These are phyloP conservation scores for Macropodus opercularis DNA, from an alignment of 2,797 vertebrate species.

Conservation along the genomic window DNA sequence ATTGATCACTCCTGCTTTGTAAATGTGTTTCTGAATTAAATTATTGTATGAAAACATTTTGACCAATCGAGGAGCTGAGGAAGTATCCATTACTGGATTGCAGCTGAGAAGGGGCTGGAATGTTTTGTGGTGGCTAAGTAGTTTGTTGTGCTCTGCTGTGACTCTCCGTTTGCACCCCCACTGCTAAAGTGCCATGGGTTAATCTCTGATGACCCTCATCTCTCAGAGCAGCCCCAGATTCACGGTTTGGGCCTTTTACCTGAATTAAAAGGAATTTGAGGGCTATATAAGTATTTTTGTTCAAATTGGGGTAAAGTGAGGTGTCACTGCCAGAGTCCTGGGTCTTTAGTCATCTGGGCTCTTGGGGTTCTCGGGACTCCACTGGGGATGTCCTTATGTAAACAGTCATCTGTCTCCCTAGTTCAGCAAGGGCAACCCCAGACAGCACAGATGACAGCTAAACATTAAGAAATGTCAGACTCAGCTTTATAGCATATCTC, in stretches of 20 bases:
- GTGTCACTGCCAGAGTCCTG: conserved; percentile 59
- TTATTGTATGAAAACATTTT: conserved; percentile 92
- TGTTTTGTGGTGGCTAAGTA: conserved; percentile 86
- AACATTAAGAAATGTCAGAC: conserved; percentile 65
- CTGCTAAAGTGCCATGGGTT: conserved; percentile 81
- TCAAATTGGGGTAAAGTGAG: conserved; percentile 68
- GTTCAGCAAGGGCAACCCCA: conserved; percentile 67
- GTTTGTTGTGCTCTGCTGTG: conserved; percentile 75
- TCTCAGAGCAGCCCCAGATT: conserved; percentile 65
- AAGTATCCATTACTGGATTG: conserved; percentile 91
- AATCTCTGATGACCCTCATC: conserved; percentile 80
- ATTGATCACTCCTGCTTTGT: conserved; percentile 90
- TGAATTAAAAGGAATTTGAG: conserved; percentile 80
- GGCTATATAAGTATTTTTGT: conserved; percentile 62
- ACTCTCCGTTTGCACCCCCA: conserved; percentile 60
- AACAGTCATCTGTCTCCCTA: conserved; percentile 77
- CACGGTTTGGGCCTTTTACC: conserved; percentile 78
- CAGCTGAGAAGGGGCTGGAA: conserved; percentile 81
- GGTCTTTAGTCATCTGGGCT: conserved; percentile 65
- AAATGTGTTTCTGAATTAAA: conserved; percentile 92
- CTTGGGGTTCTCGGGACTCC: conserved; percentile 49
- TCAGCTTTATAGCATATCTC: conserved; percentile 46
- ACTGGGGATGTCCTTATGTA: conserved; percentile 68
- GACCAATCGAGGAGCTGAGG: conserved; percentile 87
- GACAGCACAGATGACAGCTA: conserved; percentile 59